phyloP scores from a whole-genome alignment of 2,888 invertebrate species.

The Parnassius mnemosyne region DNA sequence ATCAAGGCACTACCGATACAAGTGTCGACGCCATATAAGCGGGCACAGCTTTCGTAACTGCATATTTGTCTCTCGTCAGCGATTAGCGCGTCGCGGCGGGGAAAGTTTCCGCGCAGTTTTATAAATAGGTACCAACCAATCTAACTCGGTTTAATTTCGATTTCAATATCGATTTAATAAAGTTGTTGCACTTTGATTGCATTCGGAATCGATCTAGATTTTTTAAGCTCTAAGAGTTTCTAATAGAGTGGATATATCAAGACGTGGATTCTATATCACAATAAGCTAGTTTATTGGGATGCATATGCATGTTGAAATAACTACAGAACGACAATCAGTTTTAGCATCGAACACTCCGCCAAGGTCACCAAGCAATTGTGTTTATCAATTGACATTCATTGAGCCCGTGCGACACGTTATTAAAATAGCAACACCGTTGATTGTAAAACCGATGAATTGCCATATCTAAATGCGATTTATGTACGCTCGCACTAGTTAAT shows the following conservation, averaged over 20 bases:
- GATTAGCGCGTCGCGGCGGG: constrained; percentile 52
- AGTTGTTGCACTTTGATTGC: constrained; percentile 7
- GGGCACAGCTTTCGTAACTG: constrained; percentile 74
- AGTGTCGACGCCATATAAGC: constrained; percentile 59
- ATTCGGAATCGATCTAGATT: constrained; percentile 7
- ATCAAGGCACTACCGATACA: constrained; percentile 43
- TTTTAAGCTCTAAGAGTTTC: background rate
- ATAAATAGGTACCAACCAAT: constrained; percentile 46
- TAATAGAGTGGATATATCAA: no score
- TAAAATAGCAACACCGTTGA: constrained; percentile 41
- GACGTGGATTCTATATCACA: background rate
- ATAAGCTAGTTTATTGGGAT: constrained; percentile 1
- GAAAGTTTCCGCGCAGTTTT: constrained; percentile 69
- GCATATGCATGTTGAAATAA: constrained; percentile 35
- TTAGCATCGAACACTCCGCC: constrained; percentile 45
- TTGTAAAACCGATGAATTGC: constrained; percentile 35
- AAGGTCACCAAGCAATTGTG: constrained; percentile 56
- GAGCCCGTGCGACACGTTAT: constrained; percentile 41
- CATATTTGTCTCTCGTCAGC: constrained; percentile 51
- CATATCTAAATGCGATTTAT: constrained; percentile 3
- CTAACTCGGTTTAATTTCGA: constrained; percentile 40
- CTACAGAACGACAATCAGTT: constrained; percentile 48
- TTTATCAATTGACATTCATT: constrained; percentile 54
- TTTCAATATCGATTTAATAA: constrained; percentile 36
- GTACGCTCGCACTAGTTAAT: background rate